These are phyloP conservation scores for Podarcis muralis DNA, from an alignment of 2,113 vertebrate species.

Conservation along the genomic window DNA sequence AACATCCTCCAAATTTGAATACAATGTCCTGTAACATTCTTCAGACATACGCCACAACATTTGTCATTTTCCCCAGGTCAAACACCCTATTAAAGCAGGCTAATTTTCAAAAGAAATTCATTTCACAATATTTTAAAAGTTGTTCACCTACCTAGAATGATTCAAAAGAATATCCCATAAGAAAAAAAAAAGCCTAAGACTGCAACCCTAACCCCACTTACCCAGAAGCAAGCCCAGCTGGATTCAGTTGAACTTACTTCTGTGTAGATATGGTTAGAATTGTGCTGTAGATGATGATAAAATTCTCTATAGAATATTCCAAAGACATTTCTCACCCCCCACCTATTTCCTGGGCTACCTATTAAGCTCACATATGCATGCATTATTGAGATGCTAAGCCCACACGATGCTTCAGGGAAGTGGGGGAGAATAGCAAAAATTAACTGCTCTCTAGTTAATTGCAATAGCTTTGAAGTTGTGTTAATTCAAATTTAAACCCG, in stretches of 20 bases:
- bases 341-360: background rate
- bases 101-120: background rate
- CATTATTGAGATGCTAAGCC: background rate
- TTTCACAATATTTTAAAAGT: background rate
- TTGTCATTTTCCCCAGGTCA: background rate
- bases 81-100: background rate
- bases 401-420: background rate
- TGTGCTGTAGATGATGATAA: background rate
- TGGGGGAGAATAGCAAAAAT: background rate
- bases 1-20: background rate
- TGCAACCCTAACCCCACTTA: no score
- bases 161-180: background rate
- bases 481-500: conserved; percentile 4
- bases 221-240: no score
- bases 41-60: background rate
- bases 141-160: background rate
- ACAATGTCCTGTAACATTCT: background rate
- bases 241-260: no score
- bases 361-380: background rate
- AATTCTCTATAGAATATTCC: background rate
- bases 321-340: conserved; percentile 1
- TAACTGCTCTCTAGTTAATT: conserved; percentile 18
- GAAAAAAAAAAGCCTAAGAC: background rate
- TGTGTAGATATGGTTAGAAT: no score
- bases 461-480: conserved; percentile 11